Percentiles rank a stretch among this genome's conserved stretches.
Conservation (phyloP, 2,797 vertebrate genomes). For the Anomalospiza imberbis region DNA sequence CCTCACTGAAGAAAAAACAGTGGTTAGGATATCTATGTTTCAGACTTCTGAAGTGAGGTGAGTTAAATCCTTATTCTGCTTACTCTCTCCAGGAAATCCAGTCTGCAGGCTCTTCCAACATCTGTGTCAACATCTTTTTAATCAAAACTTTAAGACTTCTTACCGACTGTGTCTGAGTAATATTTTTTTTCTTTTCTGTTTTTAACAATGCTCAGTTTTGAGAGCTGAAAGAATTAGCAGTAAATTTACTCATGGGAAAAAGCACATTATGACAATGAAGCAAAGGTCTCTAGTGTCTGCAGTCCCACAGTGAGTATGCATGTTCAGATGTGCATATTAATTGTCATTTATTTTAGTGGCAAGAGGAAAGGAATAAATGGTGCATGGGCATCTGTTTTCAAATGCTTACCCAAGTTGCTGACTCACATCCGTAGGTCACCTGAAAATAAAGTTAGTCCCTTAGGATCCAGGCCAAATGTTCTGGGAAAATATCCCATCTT, state of each 20-base stretch:
- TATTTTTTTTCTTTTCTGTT: neutral
- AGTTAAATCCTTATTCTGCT: neutral
- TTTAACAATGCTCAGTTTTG: conserved; percentile 22
- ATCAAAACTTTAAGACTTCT: conserved; percentile 15
- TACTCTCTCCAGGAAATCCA: neutral
- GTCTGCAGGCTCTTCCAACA: neutral
- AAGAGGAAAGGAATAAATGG: conserved; percentile 44
- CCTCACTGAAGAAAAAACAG: neutral
- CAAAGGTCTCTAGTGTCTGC: conserved; percentile 50
- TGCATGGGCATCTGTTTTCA: conserved; percentile 43
- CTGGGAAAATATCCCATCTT: neutral
- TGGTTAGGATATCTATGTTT: neutral
- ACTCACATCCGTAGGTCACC: neutral
- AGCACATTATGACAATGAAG: conserved; percentile 56
- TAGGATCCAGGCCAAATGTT: neutral
- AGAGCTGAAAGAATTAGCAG: conserved; percentile 47
- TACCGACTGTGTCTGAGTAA: neutral
- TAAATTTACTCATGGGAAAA: conserved; percentile 57
- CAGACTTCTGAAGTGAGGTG: neutral
- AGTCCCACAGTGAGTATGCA: conserved; percentile 51
- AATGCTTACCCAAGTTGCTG: conserved; percentile 26
- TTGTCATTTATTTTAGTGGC: conserved; percentile 44
- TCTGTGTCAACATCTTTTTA: conserved; percentile 6
- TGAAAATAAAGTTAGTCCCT: conserved; percentile 46
- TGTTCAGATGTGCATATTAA: conserved; percentile 61